Conservation (phyloP, 2,113 vertebrate species). For the Phrynosoma platyrhinos region DNA sequence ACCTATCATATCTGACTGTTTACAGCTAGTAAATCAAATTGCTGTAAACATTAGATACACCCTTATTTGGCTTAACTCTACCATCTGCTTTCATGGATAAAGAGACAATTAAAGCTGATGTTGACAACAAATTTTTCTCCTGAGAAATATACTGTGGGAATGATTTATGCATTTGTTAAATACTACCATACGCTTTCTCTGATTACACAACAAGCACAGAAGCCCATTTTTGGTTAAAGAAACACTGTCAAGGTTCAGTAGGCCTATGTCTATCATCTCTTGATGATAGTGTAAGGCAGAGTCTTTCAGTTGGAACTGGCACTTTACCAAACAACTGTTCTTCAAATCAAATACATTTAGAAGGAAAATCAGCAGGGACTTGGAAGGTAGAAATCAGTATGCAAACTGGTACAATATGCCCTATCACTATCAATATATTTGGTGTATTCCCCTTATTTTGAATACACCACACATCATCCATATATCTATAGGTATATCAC, state of each 20-base stretch:
- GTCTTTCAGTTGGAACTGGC: not conserved
- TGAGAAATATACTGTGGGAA: constrained; percentile 13
- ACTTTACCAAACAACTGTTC: not conserved
- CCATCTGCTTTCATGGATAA: constrained; percentile 1
- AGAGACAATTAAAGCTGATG: constrained; percentile 12
- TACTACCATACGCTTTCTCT: not conserved
- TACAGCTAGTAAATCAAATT: not conserved
- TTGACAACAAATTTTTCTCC: constrained; percentile 18
- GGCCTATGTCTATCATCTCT: constrained; percentile 7
- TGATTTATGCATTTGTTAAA: constrained; percentile 20
- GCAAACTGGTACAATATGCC: not conserved
- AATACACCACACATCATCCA: not conserved
- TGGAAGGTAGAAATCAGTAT: not conserved
- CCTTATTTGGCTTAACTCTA: constrained; percentile 20
- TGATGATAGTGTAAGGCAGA: not conserved
- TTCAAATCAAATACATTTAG: constrained; percentile 1
- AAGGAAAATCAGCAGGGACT: not conserved
- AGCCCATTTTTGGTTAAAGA: constrained; percentile 37
- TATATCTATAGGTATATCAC: not conserved
- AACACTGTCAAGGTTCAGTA: constrained; percentile 5
- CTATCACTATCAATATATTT: not conserved
- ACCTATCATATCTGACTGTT: not conserved
- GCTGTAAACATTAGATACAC: not conserved
- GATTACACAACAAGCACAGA: constrained; percentile 12
- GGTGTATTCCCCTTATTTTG: not conserved